Conservation (phyloP, 2,113 vertebrate species). For the Erpornis zantholeuca region DNA sequence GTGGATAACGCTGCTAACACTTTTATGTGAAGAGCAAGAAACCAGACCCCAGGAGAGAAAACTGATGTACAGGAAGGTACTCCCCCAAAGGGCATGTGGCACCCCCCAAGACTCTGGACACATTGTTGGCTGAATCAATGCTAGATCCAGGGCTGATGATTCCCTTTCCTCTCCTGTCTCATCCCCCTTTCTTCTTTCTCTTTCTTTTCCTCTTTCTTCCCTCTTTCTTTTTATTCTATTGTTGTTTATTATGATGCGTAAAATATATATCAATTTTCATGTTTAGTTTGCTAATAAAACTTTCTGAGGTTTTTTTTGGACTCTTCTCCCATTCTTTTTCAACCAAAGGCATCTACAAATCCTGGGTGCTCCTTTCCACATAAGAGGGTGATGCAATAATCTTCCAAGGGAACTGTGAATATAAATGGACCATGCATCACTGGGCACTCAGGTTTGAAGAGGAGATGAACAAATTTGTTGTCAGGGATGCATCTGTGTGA, state of each 20-base stretch:
- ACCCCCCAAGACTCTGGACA: no score
- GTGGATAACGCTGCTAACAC: no score
- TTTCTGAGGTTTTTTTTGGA: neutral
- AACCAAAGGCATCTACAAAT: neutral
- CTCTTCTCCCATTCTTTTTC: neutral
- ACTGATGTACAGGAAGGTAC: no score
- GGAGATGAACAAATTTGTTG: neutral
- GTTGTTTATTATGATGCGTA: neutral
- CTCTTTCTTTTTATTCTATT: neutral
- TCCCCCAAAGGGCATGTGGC: neutral
- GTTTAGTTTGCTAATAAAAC: neutral
- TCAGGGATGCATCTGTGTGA: neutral
- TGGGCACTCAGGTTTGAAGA: neutral
- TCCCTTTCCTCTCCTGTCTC: neutral
- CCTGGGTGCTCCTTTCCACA: neutral
- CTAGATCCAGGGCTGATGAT: neutral
- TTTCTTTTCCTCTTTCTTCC: neutral
- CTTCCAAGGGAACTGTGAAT: neutral
- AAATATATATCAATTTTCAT: neutral
- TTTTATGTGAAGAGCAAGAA: accelerated
- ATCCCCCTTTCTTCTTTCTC: no score
- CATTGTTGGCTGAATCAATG: neutral
- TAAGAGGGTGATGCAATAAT: accelerated
- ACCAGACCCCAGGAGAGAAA: neutral
- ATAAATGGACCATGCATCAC: neutral